Conservation (phyloP, 2,888 invertebrate genomes). For the Sinodicranocentrus sp. region DNA sequence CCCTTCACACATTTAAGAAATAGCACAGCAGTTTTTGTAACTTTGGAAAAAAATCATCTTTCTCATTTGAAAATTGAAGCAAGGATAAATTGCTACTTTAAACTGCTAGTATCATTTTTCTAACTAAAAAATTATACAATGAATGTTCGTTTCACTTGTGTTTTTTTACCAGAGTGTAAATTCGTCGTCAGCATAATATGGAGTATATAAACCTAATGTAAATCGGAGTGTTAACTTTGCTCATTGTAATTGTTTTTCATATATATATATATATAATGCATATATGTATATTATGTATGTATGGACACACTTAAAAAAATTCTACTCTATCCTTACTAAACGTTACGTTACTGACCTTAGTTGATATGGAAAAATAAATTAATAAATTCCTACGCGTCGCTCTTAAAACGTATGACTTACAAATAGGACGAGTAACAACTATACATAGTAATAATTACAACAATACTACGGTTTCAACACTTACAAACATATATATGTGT, state of each 20-base stretch:
- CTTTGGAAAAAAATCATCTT: not conserved
- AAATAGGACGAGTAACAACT: not conserved
- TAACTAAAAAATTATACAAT: not conserved
- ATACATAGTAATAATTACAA: no score
- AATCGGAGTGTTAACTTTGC: not conserved
- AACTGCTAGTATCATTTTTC: no score
- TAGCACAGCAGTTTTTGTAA: constrained; percentile 60
- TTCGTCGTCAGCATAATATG: constrained; percentile 29
- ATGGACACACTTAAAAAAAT: constrained; percentile 13
- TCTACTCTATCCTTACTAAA: not conserved
- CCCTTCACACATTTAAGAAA: constrained; percentile 54
- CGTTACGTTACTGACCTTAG: constrained; percentile 57
- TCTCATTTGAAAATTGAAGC: not conserved
- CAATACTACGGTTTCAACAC: no score
- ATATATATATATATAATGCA: not conserved
- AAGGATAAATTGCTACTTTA: not conserved
- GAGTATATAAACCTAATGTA: not conserved
- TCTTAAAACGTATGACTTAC: not conserved
- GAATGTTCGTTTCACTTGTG: constrained; percentile 45
- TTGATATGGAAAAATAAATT: constrained; percentile 70
- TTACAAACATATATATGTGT: not conserved
- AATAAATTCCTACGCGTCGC: constrained; percentile 37
- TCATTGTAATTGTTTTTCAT: not conserved
- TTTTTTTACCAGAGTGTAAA: constrained; percentile 61
- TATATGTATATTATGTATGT: constrained; percentile 6